phyloP scores from a whole-genome alignment of 2,888 invertebrate genomes.

The Heliconius hortense region DNA sequence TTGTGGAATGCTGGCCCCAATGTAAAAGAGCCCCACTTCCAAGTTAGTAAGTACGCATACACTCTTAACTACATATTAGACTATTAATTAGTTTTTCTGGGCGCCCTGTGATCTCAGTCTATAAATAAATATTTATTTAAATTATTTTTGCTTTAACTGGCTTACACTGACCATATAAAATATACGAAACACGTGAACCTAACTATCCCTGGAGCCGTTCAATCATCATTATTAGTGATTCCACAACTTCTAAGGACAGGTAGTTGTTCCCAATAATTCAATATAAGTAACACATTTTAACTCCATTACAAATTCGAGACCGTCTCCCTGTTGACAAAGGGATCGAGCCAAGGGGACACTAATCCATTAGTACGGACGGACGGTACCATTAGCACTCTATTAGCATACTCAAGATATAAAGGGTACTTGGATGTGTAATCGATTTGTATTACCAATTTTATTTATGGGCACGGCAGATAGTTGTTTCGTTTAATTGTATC shows the following conservation, averaged over 20 bases:
- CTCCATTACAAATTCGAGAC: constrained; percentile 24
- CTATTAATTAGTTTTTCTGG: no score
- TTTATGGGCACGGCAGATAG: not conserved
- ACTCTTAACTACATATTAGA: no score
- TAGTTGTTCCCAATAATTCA: constrained; percentile 8
- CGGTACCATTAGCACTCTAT: not conserved
- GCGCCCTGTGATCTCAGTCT: not conserved
- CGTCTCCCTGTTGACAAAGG: constrained; percentile 20
- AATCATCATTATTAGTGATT: constrained; percentile 2
- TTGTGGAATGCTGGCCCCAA: no score
- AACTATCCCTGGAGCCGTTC: not conserved
- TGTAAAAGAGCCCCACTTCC: no score
- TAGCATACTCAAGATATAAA: constrained; percentile 8
- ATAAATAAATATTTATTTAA: not conserved
- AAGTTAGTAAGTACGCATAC: no score
- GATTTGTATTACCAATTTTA: not conserved
- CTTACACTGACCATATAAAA: not conserved
- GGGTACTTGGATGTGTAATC: no score
- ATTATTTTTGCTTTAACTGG: not conserved
- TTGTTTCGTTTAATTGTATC: no score
- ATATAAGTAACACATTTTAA: constrained; percentile 18
- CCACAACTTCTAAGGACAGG: not conserved
- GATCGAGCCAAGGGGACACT: constrained; percentile 8
- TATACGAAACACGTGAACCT: not conserved
- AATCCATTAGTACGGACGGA: constrained; percentile 7